Conservation (phyloP, 2,113 vertebrate genomes). For the Rhynchomys soricoides region DNA sequence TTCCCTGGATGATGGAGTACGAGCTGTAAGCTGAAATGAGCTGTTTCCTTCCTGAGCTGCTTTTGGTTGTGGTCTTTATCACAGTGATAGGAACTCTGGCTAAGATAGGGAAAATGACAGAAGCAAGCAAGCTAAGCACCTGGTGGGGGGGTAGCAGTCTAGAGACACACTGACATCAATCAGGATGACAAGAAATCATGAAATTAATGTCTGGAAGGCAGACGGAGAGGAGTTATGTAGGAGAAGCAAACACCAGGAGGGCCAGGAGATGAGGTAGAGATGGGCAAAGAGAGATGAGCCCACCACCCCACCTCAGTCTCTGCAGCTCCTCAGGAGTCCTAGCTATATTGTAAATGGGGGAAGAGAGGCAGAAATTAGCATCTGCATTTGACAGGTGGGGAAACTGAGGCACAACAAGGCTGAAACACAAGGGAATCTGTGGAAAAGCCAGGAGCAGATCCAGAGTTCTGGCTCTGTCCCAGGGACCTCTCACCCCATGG, state of each 20-base stretch:
- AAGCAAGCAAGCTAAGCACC: background rate
- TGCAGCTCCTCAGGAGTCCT: background rate
- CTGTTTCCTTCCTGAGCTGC: too few relatives aligned
- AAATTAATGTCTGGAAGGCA: background rate
- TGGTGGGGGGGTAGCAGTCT: too few relatives aligned
- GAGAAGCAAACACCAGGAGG: background rate
- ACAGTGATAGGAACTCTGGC: background rate
- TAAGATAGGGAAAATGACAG: fast-evolving
- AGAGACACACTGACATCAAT: fast-evolving
- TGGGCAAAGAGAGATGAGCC: fast-evolving
- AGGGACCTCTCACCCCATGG: fast-evolving
- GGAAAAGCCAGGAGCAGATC: background rate
- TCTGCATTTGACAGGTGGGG: background rate
- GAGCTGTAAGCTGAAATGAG: background rate
- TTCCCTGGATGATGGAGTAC: background rate
- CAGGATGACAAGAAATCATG: fast-evolving
- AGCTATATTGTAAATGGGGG: fast-evolving
- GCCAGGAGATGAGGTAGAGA: fast-evolving
- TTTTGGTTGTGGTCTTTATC: background rate
- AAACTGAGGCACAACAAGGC: background rate
- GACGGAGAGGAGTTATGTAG: too few relatives aligned
- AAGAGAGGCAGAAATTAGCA: background rate
- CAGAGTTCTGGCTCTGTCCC: background rate
- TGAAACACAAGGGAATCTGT: background rate
- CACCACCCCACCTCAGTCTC: background rate